A percentile compares a stretch with the other conserved stretches of the same genome.
Evolutionary conservation across 2,797 vertebrate species (phyloP).

Genomic region (Synaphobranchus kaupii): DNA sequence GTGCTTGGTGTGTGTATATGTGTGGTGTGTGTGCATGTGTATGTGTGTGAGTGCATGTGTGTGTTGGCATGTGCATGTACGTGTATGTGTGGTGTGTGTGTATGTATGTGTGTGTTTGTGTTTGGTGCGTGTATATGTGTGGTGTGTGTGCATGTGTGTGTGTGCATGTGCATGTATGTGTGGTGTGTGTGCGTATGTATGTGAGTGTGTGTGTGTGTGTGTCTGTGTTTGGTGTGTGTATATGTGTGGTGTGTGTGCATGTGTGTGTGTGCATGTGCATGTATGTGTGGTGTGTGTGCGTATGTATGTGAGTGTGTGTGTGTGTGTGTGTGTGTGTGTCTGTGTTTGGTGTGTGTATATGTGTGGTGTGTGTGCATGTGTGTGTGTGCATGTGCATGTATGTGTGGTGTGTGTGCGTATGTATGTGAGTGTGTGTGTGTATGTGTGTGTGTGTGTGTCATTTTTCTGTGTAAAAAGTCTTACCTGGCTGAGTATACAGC

Average conservation of each 20-base stretch:
- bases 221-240: background rate
- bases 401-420: background rate
- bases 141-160: background rate
- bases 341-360: background rate
- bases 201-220: background rate
- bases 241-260: background rate
- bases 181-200: constrained; percentile 4
- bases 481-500: constrained; percentile 97
- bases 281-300: background rate
- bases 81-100: background rate
- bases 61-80: background rate
- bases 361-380: background rate
- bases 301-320: background rate
- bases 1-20: background rate
- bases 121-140: background rate
- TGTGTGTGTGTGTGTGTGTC: background rate
- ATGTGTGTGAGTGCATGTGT: background rate
- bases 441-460: background rate
- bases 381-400: background rate
- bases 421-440: background rate
- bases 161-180: background rate
- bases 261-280: background rate
- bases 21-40: background rate
- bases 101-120: background rate
- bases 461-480: constrained; percentile 45